phyloP scores from a whole-genome alignment of 2,113 vertebrate genomes.

The Callionymus lyra region DNA sequence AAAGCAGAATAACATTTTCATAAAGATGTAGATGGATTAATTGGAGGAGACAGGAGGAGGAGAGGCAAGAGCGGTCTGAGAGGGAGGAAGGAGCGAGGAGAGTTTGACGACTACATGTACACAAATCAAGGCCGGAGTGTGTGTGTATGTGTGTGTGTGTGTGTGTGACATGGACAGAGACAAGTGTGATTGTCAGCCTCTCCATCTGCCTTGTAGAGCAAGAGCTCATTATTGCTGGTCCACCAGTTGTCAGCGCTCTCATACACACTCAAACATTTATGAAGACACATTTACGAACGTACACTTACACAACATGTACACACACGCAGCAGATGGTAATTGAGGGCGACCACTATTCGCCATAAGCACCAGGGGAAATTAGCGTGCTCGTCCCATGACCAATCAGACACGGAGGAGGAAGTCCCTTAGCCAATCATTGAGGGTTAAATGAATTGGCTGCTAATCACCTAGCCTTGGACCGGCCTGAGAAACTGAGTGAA shows the following conservation, averaged over 20 bases:
- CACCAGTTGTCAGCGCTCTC: slow-evolving; percentile 39
- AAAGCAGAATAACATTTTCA: slow-evolving; percentile 20
- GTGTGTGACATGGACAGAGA: slow-evolving; percentile 15
- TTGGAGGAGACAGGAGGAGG: slow-evolving; percentile 22
- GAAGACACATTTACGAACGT: slow-evolving; percentile 13
- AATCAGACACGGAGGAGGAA: slow-evolving; percentile 56
- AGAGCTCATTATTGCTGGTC: slow-evolving; percentile 63
- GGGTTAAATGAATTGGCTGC: slow-evolving; percentile 69
- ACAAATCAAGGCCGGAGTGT: slow-evolving; percentile 28
- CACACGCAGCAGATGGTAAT: slow-evolving; percentile 64
- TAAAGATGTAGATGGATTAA: slow-evolving; percentile 19
- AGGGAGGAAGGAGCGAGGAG: slow-evolving; percentile 8
- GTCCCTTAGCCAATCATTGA: slow-evolving; percentile 71
- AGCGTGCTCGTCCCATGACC: slow-evolving; percentile 62
- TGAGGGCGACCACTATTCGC: slow-evolving; percentile 70
- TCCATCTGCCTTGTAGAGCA: slow-evolving; percentile 50
- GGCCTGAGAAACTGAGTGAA: slow-evolving; percentile 25
- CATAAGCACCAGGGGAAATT: slow-evolving; percentile 70
- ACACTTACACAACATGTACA: slow-evolving; percentile 10
- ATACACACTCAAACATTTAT: slow-evolving; percentile 30
- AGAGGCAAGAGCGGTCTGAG: slow-evolving; percentile 3
- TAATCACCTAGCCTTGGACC: slow-evolving; percentile 65
- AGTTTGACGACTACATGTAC: slow-evolving; percentile 21
- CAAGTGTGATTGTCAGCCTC: slow-evolving; percentile 53
- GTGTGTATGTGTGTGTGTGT: slow-evolving; percentile 11